Evolutionary conservation across 2,888 invertebrate species (phyloP).

Genomic region (Drosophila leonis): DNA sequence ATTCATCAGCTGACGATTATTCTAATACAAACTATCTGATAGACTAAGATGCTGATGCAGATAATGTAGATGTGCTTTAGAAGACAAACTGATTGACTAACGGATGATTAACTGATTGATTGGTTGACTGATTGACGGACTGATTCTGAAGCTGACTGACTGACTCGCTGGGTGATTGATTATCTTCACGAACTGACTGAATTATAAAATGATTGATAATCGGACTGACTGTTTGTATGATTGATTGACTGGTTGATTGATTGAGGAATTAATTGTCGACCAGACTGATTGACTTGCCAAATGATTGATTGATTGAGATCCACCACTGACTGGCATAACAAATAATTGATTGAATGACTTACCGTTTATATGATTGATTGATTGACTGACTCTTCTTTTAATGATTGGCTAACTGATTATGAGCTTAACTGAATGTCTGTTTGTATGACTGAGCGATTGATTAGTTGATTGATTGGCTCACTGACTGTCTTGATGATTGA

Average conservation of each 20-base stretch:
- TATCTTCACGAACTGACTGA: not conserved
- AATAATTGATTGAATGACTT: not conserved
- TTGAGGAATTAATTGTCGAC: too few relatives aligned
- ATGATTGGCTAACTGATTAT: not conserved
- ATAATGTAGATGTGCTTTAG: not conserved
- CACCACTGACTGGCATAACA: not conserved
- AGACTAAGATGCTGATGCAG: not conserved
- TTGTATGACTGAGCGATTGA: too few relatives aligned
- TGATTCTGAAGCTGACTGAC: not conserved
- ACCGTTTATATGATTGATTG: not conserved
- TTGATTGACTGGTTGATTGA: not conserved
- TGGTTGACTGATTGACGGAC: not conserved
- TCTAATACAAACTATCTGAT: not conserved
- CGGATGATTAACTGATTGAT: not conserved
- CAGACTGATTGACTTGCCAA: not conserved
- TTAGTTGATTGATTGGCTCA: too few relatives aligned
- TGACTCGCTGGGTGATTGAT: not conserved
- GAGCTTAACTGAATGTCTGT: not conserved
- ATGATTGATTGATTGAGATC: not conserved
- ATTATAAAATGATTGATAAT: not conserved
- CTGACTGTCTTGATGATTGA: not conserved
- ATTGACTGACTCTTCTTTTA: too few relatives aligned
- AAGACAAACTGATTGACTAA: not conserved
- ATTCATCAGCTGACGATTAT: not conserved
- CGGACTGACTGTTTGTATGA: not conserved